A percentile compares a stretch with the other conserved stretches of the same genome.
phyloP scores from a whole-genome alignment of 2,888 invertebrate genomes.

The Hanleya hanleyi region DNA sequence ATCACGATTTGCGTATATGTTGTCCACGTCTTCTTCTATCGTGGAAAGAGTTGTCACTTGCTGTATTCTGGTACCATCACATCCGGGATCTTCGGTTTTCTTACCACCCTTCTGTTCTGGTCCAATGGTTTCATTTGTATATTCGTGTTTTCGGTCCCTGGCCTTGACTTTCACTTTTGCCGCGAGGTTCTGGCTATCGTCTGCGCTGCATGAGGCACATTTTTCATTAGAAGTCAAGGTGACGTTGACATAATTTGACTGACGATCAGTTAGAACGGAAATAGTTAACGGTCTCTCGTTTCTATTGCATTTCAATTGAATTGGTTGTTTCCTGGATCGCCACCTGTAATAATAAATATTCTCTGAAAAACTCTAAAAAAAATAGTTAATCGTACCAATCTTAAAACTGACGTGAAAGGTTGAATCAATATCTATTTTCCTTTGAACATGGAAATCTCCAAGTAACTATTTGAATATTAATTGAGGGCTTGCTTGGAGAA shows the following conservation, averaged over 20 bases:
- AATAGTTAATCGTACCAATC: too few relatives aligned
- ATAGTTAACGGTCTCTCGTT: background rate
- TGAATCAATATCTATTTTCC: too few relatives aligned
- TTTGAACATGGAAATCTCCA: too few relatives aligned
- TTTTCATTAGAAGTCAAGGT: background rate
- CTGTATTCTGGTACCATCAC: background rate
- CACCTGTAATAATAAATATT: background rate
- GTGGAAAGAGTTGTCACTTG: background rate
- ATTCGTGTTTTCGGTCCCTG: too few relatives aligned
- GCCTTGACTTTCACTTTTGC: too few relatives aligned
- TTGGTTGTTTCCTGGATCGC: background rate
- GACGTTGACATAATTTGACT: conserved; percentile 4
- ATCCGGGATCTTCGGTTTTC: background rate
- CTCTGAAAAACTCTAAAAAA: too few relatives aligned
- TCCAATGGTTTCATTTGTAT: too few relatives aligned
- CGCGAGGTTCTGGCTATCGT: too few relatives aligned
- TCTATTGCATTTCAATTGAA: background rate
- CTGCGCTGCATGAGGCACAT: too few relatives aligned
- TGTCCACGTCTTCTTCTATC: background rate
- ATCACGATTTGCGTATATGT: background rate
- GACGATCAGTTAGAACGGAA: background rate
- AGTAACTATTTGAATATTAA: too few relatives aligned
- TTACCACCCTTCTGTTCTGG: background rate
- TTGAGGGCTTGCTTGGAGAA: too few relatives aligned
- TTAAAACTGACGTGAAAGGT: too few relatives aligned